Base-by-base conservation (phyloP, 2,888 invertebrate species). In the Lasioglossum oenotherae region DNA sequence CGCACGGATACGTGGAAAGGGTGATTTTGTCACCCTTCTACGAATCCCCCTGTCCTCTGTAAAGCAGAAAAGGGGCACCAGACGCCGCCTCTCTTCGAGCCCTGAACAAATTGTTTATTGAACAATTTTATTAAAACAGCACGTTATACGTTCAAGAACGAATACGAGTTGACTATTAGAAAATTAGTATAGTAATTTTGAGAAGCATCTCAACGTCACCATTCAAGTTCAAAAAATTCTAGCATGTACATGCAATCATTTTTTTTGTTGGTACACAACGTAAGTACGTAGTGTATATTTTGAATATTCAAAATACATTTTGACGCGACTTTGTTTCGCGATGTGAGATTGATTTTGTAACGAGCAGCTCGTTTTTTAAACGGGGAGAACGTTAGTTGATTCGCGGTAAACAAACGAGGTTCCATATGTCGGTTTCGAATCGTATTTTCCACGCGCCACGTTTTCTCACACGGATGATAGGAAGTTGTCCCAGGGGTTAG, bases 361-460 rank as follows among this genome's bases (percentile, higher is more conserved):
- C 23, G 8, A 38, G 23, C 23, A 35, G 1, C 23, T 19, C 8
- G 3, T 41, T n/a, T 69, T 69, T 69, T 2, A 14, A 73, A 71
- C 31, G 57, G 75, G 41, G 35, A 46, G 53, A 44, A 67, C 67
- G 41, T 57, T 80, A 67, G 19, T 14, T 10, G 60, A 60, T 31
- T 74, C 74, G 27, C 72, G 79, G 67, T 19, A 80, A 67, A n/a
- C 60, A 78, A 64, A 79, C 74, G 71, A 38, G 78, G 79, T 76
- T 86, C 93, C 94, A 93, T 93, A 93, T 93, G 93, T 92, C 92
- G 92, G 91, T 92, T 92, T 92, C 91, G 88, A 93, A 91, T 93
- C 92, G 93, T 91, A 90, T 92, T 93, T 93, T 93, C 89, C 91
- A 91, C 89, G 90, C 88, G 84, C 78, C 82, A 74, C 81, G 83